Evolutionary conservation across 2,888 invertebrate genomes (phyloP), one percentile per base, ranked within the genome.

Genomic region (Podabrus alpinus): DNA sequence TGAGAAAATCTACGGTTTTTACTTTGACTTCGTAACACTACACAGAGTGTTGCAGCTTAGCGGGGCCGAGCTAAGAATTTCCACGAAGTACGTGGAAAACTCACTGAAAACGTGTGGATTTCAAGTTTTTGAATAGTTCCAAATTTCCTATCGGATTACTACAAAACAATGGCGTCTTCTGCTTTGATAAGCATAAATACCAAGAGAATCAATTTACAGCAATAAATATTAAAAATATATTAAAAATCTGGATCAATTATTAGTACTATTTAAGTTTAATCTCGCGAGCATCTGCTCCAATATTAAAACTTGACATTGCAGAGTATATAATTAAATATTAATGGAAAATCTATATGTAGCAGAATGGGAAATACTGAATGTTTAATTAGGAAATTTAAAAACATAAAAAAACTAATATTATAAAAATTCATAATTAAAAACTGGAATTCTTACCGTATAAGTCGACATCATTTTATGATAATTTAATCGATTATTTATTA

Each of bases 301-400:
- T 4, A 25, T 25, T 13, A 25, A 25, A 25, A 25, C 10, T 11
- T 25, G 1, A 24, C 9, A 10, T 0, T 24, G 10, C 3, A 10
- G 24, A 24, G 24, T 2, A 24, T 24, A 24, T 24, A 29, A 29
- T 29, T 13, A 45, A n/a, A n/a, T 45, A 45, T 9, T n/a, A n/a
- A n/a, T n/a, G 7, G 1, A n/a, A n/a, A 21, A 21, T 4, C 2
- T 0, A 7, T n/a, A 1, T 0, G 2, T n/a, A 1, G 5, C 7
- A n/a, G n/a, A 45, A 45, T 45, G n/a, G n/a, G n/a, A 7, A 45
- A 45, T 5, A 45, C 45, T 45, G 2, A n/a, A 45, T n/a, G n/a
- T 11, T 45, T n/a, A 29, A 29, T 29, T 1, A 29, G 5, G 29
- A 5, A 29, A 29, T 29, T 45, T 45, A 45, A n/a, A 45, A 45